phyloP scores from a whole-genome alignment of 2,888 invertebrate genomes.

The Rotaria sp. region DNA sequence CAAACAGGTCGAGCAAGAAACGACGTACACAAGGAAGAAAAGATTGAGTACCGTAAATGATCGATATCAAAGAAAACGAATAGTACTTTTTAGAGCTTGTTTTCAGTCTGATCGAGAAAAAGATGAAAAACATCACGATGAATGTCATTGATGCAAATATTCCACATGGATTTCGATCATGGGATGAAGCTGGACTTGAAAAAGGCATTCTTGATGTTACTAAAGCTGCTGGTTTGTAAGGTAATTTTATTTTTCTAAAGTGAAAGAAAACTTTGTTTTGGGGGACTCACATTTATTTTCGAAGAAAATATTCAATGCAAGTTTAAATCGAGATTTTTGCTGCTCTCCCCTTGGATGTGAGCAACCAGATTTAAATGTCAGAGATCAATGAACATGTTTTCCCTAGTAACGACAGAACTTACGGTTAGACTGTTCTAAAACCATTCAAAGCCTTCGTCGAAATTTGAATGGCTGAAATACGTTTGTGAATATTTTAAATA shows the following conservation, averaged over 20 bases:
- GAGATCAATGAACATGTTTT: no score
- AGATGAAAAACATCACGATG: constrained; percentile 97
- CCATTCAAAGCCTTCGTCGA: no score
- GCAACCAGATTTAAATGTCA: no score
- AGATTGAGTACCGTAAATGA: constrained; percentile 73
- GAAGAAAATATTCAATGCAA: no score
- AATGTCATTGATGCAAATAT: constrained; percentile 94
- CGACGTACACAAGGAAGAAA: constrained; percentile 90
- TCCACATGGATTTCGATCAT: constrained; percentile 85
- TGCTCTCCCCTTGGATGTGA: no score
- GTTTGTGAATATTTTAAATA: no score
- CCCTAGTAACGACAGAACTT: no score
- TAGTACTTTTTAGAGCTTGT: constrained; percentile 59
- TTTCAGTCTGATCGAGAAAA: constrained; percentile 83
- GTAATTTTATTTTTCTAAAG: constrained; percentile 42
- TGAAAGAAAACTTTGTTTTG: no score
- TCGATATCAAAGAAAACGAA: constrained; percentile 39
- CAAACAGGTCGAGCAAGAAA: constrained; percentile 57
- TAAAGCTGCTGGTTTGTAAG: constrained; percentile 83
- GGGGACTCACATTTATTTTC: no score
- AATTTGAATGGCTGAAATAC: no score
- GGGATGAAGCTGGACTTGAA: constrained; percentile 86
- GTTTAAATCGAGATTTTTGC: no score
- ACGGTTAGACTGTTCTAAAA: no score
- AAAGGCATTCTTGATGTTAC: constrained; percentile 85